Evolutionary conservation across 1,140 invertebrate species (phyloP).

Genomic region (Acyrthosiphon pisum): DNA sequence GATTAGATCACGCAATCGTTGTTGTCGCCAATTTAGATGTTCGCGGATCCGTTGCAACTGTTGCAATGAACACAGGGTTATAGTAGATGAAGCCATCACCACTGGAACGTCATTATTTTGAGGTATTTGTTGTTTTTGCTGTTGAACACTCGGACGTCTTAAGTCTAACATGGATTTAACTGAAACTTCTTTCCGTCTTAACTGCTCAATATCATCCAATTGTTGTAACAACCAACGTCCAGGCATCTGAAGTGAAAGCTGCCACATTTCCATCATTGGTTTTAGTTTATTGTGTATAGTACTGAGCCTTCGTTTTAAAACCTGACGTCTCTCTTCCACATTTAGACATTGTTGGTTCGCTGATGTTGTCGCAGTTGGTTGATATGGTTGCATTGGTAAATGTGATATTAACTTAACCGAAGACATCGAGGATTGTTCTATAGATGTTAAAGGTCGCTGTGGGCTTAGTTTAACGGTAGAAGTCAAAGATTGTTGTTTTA

Average conservation of each 20-base stretch:
- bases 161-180: not conserved
- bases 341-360: not conserved
- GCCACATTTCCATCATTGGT: constrained; percentile 19
- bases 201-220: not conserved
- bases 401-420: not conserved
- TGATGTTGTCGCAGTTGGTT: not conserved
- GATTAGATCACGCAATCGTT: not conserved
- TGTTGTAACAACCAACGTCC: not conserved
- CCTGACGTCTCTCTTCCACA: not conserved
- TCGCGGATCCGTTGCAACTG: not conserved
- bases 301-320: not conserved
- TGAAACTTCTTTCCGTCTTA: not conserved
- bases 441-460: not conserved
- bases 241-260: not conserved
- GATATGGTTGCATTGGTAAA: not conserved
- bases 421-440: not conserved
- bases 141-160: not conserved
- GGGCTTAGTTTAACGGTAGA: not conserved
- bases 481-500: not conserved
- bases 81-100: not conserved
- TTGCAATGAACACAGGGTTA: not conserved
- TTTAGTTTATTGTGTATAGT: not conserved
- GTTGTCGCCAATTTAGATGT: not conserved
- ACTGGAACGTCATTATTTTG: not conserved
- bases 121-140: not conserved